A percentile compares a stretch with the other conserved stretches of the same genome.
Conservation (phyloP, 2,797 vertebrate species). For the Neosalanx taihuensis region DNA sequence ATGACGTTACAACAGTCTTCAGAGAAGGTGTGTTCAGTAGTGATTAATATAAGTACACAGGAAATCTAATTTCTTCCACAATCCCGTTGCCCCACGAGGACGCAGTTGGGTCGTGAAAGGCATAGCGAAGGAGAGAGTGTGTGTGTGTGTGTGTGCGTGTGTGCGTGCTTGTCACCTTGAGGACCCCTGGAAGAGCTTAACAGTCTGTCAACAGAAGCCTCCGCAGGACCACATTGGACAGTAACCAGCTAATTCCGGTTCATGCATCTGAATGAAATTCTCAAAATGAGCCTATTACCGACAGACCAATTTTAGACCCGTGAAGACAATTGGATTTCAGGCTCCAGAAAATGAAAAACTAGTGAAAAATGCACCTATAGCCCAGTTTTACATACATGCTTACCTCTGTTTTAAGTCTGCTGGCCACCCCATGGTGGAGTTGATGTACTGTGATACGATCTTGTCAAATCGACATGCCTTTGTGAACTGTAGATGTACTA, state of each 20-base stretch:
- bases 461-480: slow-evolving; percentile 28
- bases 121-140: slow-evolving; percentile 6
- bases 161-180: slow-evolving; percentile 7
- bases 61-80: too few relatives aligned
- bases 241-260: not conserved
- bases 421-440: slow-evolving; percentile 37
- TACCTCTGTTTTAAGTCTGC: slow-evolving; percentile 17
- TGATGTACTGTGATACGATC: slow-evolving; percentile 42
- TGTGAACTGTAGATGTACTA: slow-evolving; percentile 22
- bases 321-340: not conserved
- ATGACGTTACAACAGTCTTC: too few relatives aligned
- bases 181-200: not conserved
- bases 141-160: slow-evolving; percentile 9
- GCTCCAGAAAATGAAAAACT: not conserved
- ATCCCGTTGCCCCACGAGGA: slow-evolving; percentile 17
- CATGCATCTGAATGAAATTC: not conserved
- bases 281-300: too few relatives aligned
- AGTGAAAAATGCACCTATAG: not conserved
- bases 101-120: slow-evolving; percentile 29
- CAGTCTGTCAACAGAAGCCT: slow-evolving; percentile 8
- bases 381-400: not conserved
- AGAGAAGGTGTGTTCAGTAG: too few relatives aligned
- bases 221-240: not conserved
- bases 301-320: too few relatives aligned
- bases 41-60: too few relatives aligned